Base-by-base conservation (phyloP, 2,797 vertebrate species). In the Eutrigla gurnardus region DNA sequence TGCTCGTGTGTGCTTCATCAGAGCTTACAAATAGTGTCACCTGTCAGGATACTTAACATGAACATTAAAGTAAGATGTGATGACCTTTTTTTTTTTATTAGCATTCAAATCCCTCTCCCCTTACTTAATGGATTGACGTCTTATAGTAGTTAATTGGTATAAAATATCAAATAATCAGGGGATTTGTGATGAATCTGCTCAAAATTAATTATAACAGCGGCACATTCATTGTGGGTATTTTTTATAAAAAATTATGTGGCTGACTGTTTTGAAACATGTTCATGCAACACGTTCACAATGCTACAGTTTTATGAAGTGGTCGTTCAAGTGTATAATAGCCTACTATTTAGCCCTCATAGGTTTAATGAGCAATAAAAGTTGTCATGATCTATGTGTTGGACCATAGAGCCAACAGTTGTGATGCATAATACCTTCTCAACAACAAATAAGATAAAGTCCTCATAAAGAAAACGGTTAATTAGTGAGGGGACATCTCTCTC, bases 11-110 rank as follows among this genome's bases (percentile, higher is more conserved):
- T 63, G 55, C 39, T 42, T 78, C 47, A 7, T 50, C 39, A 35
- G 32, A 18, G 63, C 35, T 70, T 63, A 14, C 33, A 65, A 66
- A 80, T 8, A 43, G 53, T 67, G 43, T 53, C 45, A 60, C 33
- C 18, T 37, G 46, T 46, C 35, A 37, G 6, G 12, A 25, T 17
- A 13, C 15, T 53, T 39, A 0, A 32, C 40, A 12, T 36, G 6
- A 39, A 45, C 2, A 5, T 52, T 12, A 69, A 61, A 61, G 10
- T 33, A 49, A 39, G 59, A 52, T 69, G 9, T 32, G n/a, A 33
- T 5, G 18, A 43, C 5, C 36, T 46, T 77, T 57, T 47, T 11
- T 50, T 32, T 47, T 11, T 50, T 32, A 8, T 36, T 17, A 2
- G 33, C 40, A 43, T n/a, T n/a, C n/a, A n/a, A n/a, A n/a, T 45